A percentile compares a stretch with the other conserved stretches of the same genome.
Evolutionary conservation across 92 coral and sea anemone genomes (phyloP).

Genomic region (Paragorgia papillata): DNA sequence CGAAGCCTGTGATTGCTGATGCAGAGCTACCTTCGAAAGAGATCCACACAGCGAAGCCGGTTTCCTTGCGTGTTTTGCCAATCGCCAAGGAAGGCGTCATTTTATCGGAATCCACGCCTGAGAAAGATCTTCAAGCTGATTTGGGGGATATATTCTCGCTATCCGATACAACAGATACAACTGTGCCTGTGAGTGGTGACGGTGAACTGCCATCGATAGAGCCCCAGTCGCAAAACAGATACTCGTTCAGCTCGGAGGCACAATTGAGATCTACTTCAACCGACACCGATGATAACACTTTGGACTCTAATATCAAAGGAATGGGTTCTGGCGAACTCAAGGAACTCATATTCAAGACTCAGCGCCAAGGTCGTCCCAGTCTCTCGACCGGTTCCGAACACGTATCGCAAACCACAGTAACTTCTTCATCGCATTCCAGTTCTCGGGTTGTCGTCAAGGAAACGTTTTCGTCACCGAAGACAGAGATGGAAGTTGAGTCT

Average conservation of each 20-base stretch:
- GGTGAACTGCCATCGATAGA: background rate
- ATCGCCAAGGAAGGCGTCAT: slow-evolving; percentile 7
- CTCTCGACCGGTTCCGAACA: background rate
- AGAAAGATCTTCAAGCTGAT: background rate
- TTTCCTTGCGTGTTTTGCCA: background rate
- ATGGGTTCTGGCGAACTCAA: slow-evolving; percentile 30
- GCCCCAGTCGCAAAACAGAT: background rate
- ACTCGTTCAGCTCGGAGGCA: background rate
- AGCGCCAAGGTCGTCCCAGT: slow-evolving; percentile 33
- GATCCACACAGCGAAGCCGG: too few relatives aligned
- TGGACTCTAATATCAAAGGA: slow-evolving; percentile 7
- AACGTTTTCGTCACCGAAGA: background rate
- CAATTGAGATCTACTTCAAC: slow-evolving; percentile 11
- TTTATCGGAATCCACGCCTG: slow-evolving; percentile 18
- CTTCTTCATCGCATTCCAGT: background rate
- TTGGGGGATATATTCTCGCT: background rate
- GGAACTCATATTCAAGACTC: slow-evolving; percentile 21
- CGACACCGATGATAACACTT: slow-evolving; percentile 1
- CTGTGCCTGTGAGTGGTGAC: background rate
- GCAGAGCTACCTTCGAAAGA: too few relatives aligned
- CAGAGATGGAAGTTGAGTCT: slow-evolving; percentile 5
- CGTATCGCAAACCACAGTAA: background rate
- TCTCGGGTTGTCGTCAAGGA: background rate
- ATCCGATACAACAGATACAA: background rate
- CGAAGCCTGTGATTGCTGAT: too few relatives aligned